Evolutionary conservation across 2,113 vertebrate species (phyloP), one percentile per base, ranked within the genome.

Genomic region (Dromas ardeola): DNA sequence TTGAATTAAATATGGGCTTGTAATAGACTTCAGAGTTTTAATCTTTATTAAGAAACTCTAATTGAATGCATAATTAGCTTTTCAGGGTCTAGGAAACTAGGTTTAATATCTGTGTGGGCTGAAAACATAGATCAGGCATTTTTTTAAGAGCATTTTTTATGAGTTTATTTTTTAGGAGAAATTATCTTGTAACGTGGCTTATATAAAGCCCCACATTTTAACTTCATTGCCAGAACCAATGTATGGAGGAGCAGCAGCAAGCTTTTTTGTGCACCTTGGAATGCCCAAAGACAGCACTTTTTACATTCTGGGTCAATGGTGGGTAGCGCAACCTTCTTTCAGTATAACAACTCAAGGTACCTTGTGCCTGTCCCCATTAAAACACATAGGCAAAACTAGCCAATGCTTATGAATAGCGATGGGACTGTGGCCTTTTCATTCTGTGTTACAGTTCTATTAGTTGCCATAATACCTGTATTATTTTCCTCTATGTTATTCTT

Each of bases 21-120:
- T 98, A 98, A 98, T 98, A 98, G 97, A 98, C 98, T 98, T 98
- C 97, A 98, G 98, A 98, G 97, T 98, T 98, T 98, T 98, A 98
- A 99, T 99, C 98, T 98, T 98, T 99, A 99, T 98, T 98, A 98
- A 98, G 98, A 96, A 98, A 98, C 97, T 98, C 97, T 98, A 98
- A 98, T 98, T 98, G 98, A 99, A 98, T 98, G 97, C 97, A 98
- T 97, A 98, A 98, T 98, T 98, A 98, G 98, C 97, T 98, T 98
- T 98, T 98, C 97, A 98, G 97, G 97, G 98, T 98, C 98, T 98
- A 97, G 98, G 98, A 98, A 98, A 98, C 98, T 98, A 90, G 87
- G 98, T 98, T 98, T 98, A 98, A 98, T 98, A 98, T 98, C 98
- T 97, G 73, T 97, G 97, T 98, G 96, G 97, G 97, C 96, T 97